Percentiles rank a stretch among this genome's conserved stretches.
Conservation (phyloP, 2,888 invertebrate species). For the Plebejus anna region DNA sequence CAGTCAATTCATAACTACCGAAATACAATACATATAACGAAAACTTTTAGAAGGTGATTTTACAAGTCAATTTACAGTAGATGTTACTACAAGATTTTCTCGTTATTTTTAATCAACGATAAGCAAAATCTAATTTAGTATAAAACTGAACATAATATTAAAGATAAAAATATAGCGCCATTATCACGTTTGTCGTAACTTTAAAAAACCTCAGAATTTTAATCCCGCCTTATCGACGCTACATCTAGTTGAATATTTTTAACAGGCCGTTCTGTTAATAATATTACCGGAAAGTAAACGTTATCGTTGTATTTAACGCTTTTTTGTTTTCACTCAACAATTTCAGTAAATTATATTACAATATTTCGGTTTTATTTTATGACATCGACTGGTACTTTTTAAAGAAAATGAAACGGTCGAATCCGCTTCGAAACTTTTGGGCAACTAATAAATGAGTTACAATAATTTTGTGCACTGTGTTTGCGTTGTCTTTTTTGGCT, state of each 20-base stretch:
- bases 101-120: background rate
- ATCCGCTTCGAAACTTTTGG: too few relatives aligned
- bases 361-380: conserved; percentile 10
- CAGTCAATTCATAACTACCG: background rate
- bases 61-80: background rate
- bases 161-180: conserved; percentile 5
- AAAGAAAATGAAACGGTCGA: background rate
- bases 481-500: too few relatives aligned
- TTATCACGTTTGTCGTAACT: conserved; percentile 12
- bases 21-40: background rate
- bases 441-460: too few relatives aligned
- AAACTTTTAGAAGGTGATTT: background rate
- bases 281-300: conserved; percentile 18
- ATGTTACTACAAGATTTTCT: background rate
- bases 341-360: background rate
- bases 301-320: conserved; percentile 20
- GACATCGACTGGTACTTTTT: background rate
- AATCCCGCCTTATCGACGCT: conserved; percentile 14
- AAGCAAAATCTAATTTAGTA: background rate
- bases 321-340: conserved; percentile 8
- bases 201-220: conserved; percentile 7
- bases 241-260: conserved; percentile 6
- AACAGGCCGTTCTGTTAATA: conserved; percentile 12
- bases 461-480: too few relatives aligned
- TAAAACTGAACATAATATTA: background rate